A percentile compares a stretch with the other conserved stretches of the same genome.
Conservation (phyloP, 2,113 vertebrate species). For the Caranx ignobilis region DNA sequence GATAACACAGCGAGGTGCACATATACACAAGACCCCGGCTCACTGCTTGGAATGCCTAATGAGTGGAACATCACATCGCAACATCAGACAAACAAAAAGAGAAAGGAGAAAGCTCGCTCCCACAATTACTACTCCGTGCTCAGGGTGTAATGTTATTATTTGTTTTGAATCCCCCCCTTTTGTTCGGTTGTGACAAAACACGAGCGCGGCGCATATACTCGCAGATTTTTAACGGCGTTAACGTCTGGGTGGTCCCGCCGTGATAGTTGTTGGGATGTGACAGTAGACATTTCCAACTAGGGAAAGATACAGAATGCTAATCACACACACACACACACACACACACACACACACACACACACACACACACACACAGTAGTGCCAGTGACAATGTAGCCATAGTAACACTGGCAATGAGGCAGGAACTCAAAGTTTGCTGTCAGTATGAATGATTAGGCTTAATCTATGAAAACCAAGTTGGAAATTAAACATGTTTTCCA, state of each 20-base stretch:
- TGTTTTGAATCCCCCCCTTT: constrained; percentile 43
- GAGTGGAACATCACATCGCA: constrained; percentile 53
- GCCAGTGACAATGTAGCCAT: constrained; percentile 54
- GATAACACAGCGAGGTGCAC: constrained; percentile 72
- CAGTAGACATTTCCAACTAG: constrained; percentile 21
- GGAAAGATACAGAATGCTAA: constrained; percentile 44
- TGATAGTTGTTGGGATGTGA: constrained; percentile 28
- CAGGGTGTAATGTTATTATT: constrained; percentile 54
- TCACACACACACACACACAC: neutral
- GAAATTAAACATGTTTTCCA: constrained; percentile 15
- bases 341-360: constrained; percentile 5
- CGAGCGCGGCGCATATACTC: neutral
- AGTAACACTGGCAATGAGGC: constrained; percentile 49
- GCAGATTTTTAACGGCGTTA: constrained; percentile 29
- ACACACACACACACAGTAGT: constrained; percentile 29
- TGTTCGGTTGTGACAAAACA: constrained; percentile 54
- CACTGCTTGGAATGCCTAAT: constrained; percentile 77
- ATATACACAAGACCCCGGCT: constrained; percentile 53
- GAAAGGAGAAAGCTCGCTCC: constrained; percentile 30
- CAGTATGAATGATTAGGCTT: constrained; percentile 37
- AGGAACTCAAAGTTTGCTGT: constrained; percentile 28
- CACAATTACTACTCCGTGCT: constrained; percentile 62
- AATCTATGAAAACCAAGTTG: constrained; percentile 26
- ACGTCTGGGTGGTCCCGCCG: constrained; percentile 1
- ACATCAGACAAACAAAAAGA: constrained; percentile 38